Evolutionary conservation across 2,888 invertebrate genomes (phyloP).

Genomic region (Ophion ventricosus): DNA sequence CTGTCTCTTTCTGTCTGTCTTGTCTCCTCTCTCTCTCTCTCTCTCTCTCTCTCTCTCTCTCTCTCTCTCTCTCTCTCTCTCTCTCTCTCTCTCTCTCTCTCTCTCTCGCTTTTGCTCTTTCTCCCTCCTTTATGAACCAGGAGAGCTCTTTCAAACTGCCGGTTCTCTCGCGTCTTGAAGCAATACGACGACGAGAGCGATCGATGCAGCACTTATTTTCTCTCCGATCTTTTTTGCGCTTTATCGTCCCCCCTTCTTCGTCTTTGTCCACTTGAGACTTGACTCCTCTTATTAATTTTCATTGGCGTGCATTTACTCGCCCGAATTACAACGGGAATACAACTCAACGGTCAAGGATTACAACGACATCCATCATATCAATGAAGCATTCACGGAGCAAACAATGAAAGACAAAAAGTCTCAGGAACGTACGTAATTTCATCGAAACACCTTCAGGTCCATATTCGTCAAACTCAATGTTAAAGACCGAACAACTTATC

Average conservation of each 20-base stretch:
- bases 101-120: background rate
- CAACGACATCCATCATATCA: constrained; percentile 26
- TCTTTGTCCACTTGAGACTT: constrained; percentile 53
- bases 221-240: constrained; percentile 41
- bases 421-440: background rate
- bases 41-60: constrained; percentile 20
- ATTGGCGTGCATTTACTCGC: constrained; percentile 57
- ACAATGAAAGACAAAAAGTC: background rate
- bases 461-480: too few species aligned
- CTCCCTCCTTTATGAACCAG: constrained; percentile 4
- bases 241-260: constrained; percentile 9
- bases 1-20: background rate
- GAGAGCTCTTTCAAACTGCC: constrained; percentile 16
- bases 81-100: background rate
- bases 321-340: constrained; percentile 31
- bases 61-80: constrained; percentile 23
- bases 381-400: background rate
- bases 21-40: background rate
- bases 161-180: constrained; percentile 10
- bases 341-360: constrained; percentile 39
- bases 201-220: constrained; percentile 61
- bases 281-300: constrained; percentile 61
- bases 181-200: constrained; percentile 40
- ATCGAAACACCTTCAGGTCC: background rate
- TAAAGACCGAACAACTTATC: too few species aligned